A percentile compares a stretch with the other conserved stretches of the same genome.
phyloP scores from a whole-genome alignment of 2,888 invertebrate species.

The Erebia palarica region DNA sequence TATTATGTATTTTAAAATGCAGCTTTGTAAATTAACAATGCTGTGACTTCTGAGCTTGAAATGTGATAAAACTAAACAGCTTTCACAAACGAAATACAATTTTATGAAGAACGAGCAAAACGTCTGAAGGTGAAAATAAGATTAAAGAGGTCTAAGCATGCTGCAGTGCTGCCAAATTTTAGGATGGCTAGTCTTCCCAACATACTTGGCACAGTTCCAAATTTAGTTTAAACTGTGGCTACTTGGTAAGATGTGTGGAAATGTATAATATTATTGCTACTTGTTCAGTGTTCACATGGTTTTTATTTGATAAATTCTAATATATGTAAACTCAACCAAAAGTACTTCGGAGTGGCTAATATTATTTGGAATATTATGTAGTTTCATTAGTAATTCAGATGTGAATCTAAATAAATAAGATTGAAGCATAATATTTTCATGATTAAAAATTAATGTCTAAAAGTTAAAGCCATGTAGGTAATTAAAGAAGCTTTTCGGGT shows the following conservation, averaged over 20 bases:
- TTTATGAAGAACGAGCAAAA: constrained; percentile 39
- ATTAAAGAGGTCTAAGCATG: constrained; percentile 57
- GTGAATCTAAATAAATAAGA: no score
- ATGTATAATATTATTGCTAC: constrained; percentile 28
- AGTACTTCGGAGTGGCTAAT: no score
- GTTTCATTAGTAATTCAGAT: no score
- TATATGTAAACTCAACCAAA: neutral
- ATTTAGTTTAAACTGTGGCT: constrained; percentile 37
- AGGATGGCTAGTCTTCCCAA: constrained; percentile 57
- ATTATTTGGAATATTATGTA: no score
- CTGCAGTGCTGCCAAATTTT: constrained; percentile 70
- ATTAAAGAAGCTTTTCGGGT: no score
- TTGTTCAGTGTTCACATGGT: constrained; percentile 19
- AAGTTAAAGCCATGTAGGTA: no score
- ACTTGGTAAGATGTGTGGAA: constrained; percentile 36
- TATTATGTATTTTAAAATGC: neutral
- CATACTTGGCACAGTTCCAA: constrained; percentile 68
- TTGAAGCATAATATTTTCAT: no score
- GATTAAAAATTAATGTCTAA: no score
- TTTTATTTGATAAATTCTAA: neutral
- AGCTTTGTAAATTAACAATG: neutral
- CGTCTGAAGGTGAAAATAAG: constrained; percentile 72
- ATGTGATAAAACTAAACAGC: neutral
- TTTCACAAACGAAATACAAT: constrained; percentile 27
- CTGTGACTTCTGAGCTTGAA: neutral